phyloP scores from a whole-genome alignment of 2,113 vertebrate species.

The Catharus fuscescens region DNA sequence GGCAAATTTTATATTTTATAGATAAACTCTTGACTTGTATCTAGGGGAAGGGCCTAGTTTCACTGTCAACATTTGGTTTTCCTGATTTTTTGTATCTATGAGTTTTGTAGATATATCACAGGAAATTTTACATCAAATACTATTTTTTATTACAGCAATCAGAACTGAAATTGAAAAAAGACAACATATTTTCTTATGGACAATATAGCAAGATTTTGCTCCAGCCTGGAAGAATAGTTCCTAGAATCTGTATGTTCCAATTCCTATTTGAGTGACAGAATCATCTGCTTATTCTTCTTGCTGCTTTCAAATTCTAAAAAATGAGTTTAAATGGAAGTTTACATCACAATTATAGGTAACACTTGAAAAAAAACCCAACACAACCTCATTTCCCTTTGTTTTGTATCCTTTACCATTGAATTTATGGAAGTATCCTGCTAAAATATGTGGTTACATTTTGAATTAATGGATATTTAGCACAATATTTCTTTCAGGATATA shows the following conservation, averaged over 20 bases:
- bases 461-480: not conserved
- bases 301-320: not conserved
- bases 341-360: not conserved
- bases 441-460: not conserved
- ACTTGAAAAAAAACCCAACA: accelerated
- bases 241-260: not conserved
- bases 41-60: not conserved
- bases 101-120: not conserved
- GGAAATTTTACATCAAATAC: not conserved
- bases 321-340: not conserved
- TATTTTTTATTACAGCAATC: not conserved
- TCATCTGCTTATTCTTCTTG: not conserved
- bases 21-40: not conserved
- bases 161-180: not conserved
- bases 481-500: not conserved
- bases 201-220: not conserved
- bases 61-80: not conserved
- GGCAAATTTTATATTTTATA: not conserved
- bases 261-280: not conserved
- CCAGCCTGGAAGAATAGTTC: not conserved
- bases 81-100: not conserved
- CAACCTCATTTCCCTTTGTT: not conserved
- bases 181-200: not conserved
- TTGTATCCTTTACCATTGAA: not conserved
- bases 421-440: not conserved